These are phyloP conservation scores for Eolophus roseicapilla DNA, from an alignment of 2,113 vertebrate genomes.

Conservation along the genomic window DNA sequence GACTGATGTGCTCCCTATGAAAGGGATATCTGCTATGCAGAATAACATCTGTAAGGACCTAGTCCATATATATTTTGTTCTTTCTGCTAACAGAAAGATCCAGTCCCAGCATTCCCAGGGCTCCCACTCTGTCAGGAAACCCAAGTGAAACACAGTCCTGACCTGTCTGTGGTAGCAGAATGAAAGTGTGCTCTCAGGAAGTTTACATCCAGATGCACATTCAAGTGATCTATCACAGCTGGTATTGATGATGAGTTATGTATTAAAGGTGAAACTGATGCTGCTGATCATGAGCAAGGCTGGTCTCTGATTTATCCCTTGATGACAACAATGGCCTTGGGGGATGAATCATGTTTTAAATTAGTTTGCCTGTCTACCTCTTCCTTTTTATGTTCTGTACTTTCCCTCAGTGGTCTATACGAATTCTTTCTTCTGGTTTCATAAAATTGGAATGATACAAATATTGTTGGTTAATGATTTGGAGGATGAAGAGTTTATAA, in stretches of 20 bases:
- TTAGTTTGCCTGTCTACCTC: neutral
- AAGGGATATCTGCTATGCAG: neutral
- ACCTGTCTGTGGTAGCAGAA: neutral
- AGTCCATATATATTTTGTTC: neutral
- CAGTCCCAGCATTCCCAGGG: neutral
- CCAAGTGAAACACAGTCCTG: neutral
- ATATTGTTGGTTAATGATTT: neutral
- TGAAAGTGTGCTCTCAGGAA: neutral
- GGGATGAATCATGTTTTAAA: neutral
- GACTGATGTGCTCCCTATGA: accelerated
- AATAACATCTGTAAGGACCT: neutral
- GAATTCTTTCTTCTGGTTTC: neutral
- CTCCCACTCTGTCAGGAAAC: neutral
- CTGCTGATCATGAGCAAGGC: neutral
- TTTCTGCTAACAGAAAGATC: neutral
- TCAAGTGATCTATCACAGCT: neutral
- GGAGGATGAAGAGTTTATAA: neutral
- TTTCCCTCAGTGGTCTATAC: accelerated
- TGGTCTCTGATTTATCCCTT: neutral
- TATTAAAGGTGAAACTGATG: neutral
- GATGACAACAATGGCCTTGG: neutral
- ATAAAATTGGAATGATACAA: neutral
- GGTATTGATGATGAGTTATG: neutral
- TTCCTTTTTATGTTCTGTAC: neutral
- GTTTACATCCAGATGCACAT: neutral